These are phyloP conservation scores for Melitaea athalia DNA, from an alignment of 2,888 invertebrate species.

Conservation along the genomic window DNA sequence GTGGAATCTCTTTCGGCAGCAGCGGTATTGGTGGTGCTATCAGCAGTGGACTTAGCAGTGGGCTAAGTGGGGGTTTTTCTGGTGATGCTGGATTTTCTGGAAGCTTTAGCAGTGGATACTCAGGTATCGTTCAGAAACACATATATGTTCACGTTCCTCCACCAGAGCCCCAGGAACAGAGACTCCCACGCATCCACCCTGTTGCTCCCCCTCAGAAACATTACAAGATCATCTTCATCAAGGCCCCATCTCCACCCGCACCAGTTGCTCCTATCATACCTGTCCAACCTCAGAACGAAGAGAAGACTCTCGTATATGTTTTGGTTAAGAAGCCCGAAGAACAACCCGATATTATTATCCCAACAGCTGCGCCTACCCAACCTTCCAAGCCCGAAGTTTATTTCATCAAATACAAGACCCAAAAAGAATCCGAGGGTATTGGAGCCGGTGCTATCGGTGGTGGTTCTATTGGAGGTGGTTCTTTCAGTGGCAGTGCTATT, in stretches of 20 bases:
- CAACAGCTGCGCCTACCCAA: constrained; percentile 89
- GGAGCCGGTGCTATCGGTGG: constrained; percentile 66
- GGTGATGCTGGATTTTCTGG: constrained; percentile 69
- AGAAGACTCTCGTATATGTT: constrained; percentile 94
- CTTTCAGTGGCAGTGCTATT: constrained; percentile 54
- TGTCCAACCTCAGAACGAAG: constrained; percentile 90
- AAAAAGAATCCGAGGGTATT: constrained; percentile 76
- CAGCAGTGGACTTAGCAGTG: constrained; percentile 45
- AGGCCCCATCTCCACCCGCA: constrained; percentile 92
- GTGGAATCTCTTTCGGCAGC: constrained; percentile 40
- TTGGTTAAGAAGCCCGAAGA: constrained; percentile 94
- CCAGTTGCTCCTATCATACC: constrained; percentile 92
- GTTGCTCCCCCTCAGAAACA: constrained; percentile 91
- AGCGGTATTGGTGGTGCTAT: constrained; percentile 48
- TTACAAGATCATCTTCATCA: constrained; percentile 96
- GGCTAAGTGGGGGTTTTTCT: constrained; percentile 52
- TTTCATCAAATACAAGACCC: constrained; percentile 92
- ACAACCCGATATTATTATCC: constrained; percentile 89
- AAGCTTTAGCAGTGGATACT: constrained; percentile 72
- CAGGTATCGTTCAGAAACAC: constrained; percentile 89
- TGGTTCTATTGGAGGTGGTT: constrained; percentile 60
- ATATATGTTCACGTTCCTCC: constrained; percentile 95
- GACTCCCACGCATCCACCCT: constrained; percentile 84
- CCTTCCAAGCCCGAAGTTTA: constrained; percentile 95
- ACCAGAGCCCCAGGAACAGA: constrained; percentile 90